Percentiles rank a stretch among this genome's conserved stretches.
These are phyloP conservation scores for Zaprionus africanus DNA, from an alignment of 1,140 invertebrate genomes.

Conservation along the genomic window DNA sequence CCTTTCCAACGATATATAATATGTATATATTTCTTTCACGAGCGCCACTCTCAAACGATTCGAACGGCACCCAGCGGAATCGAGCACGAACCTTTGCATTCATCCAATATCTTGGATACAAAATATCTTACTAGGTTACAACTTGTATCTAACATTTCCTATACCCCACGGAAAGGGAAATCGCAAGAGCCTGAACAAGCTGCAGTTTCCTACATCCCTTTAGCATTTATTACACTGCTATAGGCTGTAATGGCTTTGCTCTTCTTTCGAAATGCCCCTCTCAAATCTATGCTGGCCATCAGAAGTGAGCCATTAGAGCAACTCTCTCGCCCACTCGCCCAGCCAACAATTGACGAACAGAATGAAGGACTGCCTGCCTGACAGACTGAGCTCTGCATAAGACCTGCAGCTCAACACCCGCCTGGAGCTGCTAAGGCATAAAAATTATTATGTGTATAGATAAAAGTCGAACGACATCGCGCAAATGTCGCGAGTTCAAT, in stretches of 20 bases:
- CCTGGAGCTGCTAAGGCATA: slow-evolving; percentile 50
- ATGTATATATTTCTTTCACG: too few species aligned
- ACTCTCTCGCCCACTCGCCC: slow-evolving; percentile 38
- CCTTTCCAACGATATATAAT: too few species aligned
- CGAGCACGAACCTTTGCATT: too few species aligned
- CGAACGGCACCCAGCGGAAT: too few species aligned
- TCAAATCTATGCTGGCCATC: slow-evolving; percentile 74
- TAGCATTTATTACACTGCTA: slow-evolving; percentile 32
- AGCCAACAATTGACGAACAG: neutral
- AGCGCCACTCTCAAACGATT: too few species aligned
- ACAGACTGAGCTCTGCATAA: slow-evolving; percentile 39
- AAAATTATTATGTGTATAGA: slow-evolving; percentile 81
- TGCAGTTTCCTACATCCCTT: slow-evolving; percentile 14
- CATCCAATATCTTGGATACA: too few species aligned
- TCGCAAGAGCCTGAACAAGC: neutral
- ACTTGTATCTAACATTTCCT: neutral
- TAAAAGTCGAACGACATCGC: slow-evolving; percentile 74
- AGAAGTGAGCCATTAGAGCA: slow-evolving; percentile 66
- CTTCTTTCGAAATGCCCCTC: slow-evolving; percentile 50
- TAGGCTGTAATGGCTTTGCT: slow-evolving; percentile 53
- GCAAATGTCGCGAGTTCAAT: slow-evolving; percentile 77
- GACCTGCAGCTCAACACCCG: slow-evolving; percentile 35
- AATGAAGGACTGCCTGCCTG: slow-evolving; percentile 41
- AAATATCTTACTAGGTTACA: neutral
- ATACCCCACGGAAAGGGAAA: neutral